These are phyloP conservation scores for Lindbergichthys nudifrons DNA, from an alignment of 2,797 vertebrate genomes.

Conservation along the genomic window DNA sequence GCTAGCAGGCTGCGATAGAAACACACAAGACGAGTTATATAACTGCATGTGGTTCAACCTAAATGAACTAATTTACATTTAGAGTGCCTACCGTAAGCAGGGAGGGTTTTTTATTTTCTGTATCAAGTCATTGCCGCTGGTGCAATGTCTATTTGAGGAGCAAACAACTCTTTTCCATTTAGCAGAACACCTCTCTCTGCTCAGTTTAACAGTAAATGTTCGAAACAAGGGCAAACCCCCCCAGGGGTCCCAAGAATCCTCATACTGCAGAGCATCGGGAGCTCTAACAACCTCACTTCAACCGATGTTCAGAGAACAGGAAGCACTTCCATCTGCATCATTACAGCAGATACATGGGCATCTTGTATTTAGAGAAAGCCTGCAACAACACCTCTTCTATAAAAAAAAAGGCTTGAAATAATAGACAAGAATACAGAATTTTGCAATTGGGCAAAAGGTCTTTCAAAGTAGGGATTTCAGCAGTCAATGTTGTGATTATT, in stretches of 20 bases:
- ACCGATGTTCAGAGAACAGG: conserved; percentile 43
- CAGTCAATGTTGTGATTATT: conserved; percentile 9
- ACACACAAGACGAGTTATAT: conserved; percentile 44
- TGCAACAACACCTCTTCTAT: not conserved
- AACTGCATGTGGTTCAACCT: conserved; percentile 45
- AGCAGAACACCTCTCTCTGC: conserved; percentile 63
- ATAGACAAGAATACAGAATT: not conserved
- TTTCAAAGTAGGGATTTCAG: not conserved
- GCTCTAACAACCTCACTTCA: conserved; percentile 29
- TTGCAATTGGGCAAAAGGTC: not conserved
- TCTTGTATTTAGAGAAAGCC: conserved; percentile 1
- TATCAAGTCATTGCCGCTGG: conserved; percentile 43
- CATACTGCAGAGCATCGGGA: conserved; percentile 15
- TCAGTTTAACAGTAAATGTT: conserved; percentile 73
- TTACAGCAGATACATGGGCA: conserved; percentile 32
- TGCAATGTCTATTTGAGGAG: conserved; percentile 58
- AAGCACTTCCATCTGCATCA: conserved; percentile 44
- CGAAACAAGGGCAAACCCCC: conserved; percentile 29
- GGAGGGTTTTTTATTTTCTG: conserved; percentile 35
- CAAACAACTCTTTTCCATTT: conserved; percentile 78
- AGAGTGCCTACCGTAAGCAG: conserved; percentile 45
- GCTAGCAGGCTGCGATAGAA: conserved; percentile 24
- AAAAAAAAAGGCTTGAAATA: not conserved
- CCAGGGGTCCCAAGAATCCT: conserved; percentile 21
- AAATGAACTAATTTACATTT: conserved; percentile 75